Evolutionary conservation across 2,797 vertebrate species (phyloP), one percentile per base, ranked within the genome.

Genomic region (Sphaeramia orbicularis): DNA sequence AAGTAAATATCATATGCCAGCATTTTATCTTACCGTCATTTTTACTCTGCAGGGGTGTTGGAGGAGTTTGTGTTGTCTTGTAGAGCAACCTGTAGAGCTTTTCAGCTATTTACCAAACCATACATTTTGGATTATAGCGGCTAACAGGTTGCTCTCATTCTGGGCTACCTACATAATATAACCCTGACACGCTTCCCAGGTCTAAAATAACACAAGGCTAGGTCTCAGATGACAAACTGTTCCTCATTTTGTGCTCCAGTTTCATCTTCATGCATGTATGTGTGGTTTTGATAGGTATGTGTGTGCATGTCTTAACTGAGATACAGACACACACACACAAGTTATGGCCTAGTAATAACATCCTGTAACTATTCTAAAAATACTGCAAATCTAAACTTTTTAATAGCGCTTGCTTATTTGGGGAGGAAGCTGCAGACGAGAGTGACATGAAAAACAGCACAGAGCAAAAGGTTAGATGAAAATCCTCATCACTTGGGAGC

Each of bases 131-230:
- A 49, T 27, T n/a, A 8, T 44, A 57, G 42, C 63, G 62, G 38
- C 59, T 57, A 84, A 71, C 71, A 76, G 81, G 74, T 65, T 45
- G 6, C 24, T 70, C 78, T 54, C 21, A 71, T 91, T 92, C 77
- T 70, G 57, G 83, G 90, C 83, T 90, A 89, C 88, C 90, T 86
- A 84, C 55, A 91, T 91, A 85, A 66, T 61, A 21, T 83, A 84
- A 90, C 91, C 89, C 90, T 93, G 92, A 92, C 90, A 93, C 65
- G 84, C 59, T 91, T 90, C 65, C 37, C 48, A 59, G 65, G 65
- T 88, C 78, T 87, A 91, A 92, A 93, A 91, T 93, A 90, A 88
- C 86, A 80, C 67, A 13, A 41, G 92, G 92, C 85, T 90, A 89
- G 69, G 91, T 93, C 92, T 93, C 92, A 87, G 85, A 90, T 83